A percentile compares a stretch with the other conserved stretches of the same genome.
These are phyloP conservation scores for Deroplatys truncata DNA, from an alignment of 2,888 invertebrate species.

Conservation along the genomic window DNA sequence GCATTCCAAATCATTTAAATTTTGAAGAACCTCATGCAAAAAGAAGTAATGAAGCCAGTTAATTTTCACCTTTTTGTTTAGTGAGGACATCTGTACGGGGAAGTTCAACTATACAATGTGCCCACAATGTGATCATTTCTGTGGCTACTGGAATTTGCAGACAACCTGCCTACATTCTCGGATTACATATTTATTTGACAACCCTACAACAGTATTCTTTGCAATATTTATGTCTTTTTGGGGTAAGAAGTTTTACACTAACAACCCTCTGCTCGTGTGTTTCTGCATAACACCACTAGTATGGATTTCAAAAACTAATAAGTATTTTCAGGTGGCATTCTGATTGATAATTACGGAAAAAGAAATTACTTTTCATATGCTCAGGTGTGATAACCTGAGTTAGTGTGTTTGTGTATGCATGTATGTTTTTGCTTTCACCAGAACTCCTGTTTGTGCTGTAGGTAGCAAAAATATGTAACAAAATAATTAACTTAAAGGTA, in stretches of 20 bases:
- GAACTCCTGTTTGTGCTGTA: no score
- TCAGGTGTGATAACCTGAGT: no score
- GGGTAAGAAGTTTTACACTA: constrained; percentile 53
- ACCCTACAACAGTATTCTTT: constrained; percentile 91
- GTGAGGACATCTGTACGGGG: constrained; percentile 67
- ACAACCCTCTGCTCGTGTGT: neutral
- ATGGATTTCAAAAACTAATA: neutral
- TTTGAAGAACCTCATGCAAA: neutral
- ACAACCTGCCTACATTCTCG: constrained; percentile 82
- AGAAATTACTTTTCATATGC: no score
- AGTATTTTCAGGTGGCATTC: no score
- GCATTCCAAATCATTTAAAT: neutral
- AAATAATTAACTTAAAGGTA: no score
- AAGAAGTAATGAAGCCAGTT: neutral
- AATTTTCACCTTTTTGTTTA: constrained; percentile 41
- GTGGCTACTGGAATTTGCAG: constrained; percentile 78
- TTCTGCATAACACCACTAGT: neutral
- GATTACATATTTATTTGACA: constrained; percentile 89
- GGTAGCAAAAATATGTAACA: no score
- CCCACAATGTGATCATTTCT: constrained; percentile 83
- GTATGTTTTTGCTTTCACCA: no score
- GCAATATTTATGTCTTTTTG: constrained; percentile 95
- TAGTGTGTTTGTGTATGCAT: no score
- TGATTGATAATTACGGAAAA: no score
- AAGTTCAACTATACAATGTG: constrained; percentile 74